A percentile compares a stretch with the other conserved stretches of the same genome.
phyloP scores from a whole-genome alignment of 2,113 vertebrate species.

The Terrapene triunguis region DNA sequence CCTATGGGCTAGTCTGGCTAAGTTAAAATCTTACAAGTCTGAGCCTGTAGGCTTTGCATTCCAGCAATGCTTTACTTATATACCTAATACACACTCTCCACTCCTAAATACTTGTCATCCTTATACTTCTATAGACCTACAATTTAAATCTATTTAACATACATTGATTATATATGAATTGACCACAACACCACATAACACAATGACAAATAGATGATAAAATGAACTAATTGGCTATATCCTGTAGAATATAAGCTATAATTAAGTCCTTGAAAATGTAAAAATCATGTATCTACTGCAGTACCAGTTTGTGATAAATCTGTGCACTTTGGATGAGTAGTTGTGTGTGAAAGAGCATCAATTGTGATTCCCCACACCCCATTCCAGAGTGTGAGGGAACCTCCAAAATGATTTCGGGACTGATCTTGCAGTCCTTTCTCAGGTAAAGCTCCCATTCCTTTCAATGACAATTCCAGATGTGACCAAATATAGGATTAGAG shows the following conservation, averaged over 20 bases:
- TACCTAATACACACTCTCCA: not conserved
- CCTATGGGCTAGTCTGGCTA: no score
- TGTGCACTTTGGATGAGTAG: not conserved
- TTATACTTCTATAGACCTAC: not conserved
- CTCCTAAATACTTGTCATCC: not conserved
- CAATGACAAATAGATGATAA: not conserved
- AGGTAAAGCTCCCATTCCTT: not conserved
- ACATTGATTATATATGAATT: not conserved
- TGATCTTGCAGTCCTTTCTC: not conserved
- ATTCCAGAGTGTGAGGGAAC: not conserved
- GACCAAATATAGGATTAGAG: not conserved
- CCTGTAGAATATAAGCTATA: not conserved
- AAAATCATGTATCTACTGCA: not conserved
- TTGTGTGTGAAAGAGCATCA: not conserved
- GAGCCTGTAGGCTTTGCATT: no score
- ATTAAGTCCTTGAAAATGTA: not conserved
- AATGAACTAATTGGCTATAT: not conserved
- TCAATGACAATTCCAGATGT: not conserved
- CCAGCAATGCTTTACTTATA: not conserved
- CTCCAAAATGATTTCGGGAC: not conserved
- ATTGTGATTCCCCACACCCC: not conserved
- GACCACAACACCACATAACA: not conserved
- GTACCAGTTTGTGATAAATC: not conserved
- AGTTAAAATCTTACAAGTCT: no score
- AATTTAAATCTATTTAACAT: not conserved